Conservation (phyloP, 1,140 invertebrate species). For the Solen grandis region DNA sequence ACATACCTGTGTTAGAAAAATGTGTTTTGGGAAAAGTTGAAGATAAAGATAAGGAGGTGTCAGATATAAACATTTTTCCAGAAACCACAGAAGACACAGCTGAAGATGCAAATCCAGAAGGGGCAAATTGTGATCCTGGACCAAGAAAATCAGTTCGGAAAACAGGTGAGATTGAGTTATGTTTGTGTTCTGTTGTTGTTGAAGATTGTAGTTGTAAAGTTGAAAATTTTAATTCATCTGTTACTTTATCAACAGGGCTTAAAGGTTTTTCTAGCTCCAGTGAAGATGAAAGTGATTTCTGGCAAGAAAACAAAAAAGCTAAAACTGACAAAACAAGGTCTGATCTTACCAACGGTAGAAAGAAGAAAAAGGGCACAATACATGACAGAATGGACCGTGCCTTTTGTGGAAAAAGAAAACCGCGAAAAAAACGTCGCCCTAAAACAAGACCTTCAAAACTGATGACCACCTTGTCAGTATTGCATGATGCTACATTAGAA, state of each 20-base stretch:
- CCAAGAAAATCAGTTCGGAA: no score
- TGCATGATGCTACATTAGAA: conserved; percentile 77
- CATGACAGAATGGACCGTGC: conserved; percentile 65
- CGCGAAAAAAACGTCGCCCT: conserved; percentile 45
- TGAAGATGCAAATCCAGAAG: no score
- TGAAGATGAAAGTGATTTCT: conserved; percentile 15
- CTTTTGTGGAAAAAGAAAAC: conserved; percentile 63
- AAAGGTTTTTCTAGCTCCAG: conserved; percentile 42
- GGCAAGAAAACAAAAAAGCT: neutral
- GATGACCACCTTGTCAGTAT: conserved; percentile 71
- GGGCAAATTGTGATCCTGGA: no score
- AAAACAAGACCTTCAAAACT: conserved; percentile 57
- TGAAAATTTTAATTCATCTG: neutral
- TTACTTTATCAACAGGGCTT: conserved; percentile 40
- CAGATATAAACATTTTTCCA: no score
- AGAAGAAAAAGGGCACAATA: conserved; percentile 55
- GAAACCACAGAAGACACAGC: no score
- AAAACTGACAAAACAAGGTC: conserved; percentile 4
- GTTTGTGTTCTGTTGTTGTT: neutral
- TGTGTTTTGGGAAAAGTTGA: no score
- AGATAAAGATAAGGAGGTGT: no score
- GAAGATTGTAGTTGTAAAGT: neutral
- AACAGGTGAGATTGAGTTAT: no score
- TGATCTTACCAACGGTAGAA: conserved; percentile 21
- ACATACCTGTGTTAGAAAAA: no score